Conservation (phyloP, 2,888 invertebrate genomes). For the Ophion obscuratus region DNA sequence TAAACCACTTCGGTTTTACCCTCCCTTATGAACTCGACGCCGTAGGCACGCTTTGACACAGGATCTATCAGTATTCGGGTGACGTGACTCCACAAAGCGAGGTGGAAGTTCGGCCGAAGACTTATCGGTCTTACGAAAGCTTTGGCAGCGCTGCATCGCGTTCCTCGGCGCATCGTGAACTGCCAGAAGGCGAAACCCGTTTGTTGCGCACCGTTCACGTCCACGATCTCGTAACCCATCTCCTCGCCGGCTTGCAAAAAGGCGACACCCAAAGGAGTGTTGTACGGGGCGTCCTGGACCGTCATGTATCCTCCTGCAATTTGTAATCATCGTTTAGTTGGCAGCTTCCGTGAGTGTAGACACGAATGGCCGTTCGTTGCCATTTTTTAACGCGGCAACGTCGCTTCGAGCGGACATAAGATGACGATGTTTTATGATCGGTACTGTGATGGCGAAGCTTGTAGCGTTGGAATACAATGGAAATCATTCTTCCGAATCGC, state of each 20-base stretch:
- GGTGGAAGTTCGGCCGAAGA: constrained; percentile 91
- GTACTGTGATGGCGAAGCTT: no score
- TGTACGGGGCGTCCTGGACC: constrained; percentile 91
- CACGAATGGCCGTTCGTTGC: not conserved
- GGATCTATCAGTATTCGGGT: constrained; percentile 91
- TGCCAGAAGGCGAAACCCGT: constrained; percentile 95
- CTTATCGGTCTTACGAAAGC: constrained; percentile 93
- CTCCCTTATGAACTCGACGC: constrained; percentile 91
- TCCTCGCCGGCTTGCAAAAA: constrained; percentile 96
- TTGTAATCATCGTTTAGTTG: not conserved
- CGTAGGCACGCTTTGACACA: constrained; percentile 89
- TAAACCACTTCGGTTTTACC: constrained; percentile 87
- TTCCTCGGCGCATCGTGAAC: constrained; percentile 94
- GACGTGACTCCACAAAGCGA: constrained; percentile 92
- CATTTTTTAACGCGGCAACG: not conserved
- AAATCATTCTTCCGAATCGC: no score
- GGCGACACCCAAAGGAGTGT: constrained; percentile 93
- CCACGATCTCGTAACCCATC: constrained; percentile 94
- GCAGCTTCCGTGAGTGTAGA: no score
- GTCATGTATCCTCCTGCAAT: constrained; percentile 90
- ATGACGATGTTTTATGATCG: no score
- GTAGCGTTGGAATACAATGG: no score
- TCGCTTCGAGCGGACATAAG: no score
- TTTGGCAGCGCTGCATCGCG: constrained; percentile 93
- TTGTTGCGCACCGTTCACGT: constrained; percentile 94